Evolutionary conservation across 2,888 invertebrate species (phyloP).

Genomic region (Noctua janthe): DNA sequence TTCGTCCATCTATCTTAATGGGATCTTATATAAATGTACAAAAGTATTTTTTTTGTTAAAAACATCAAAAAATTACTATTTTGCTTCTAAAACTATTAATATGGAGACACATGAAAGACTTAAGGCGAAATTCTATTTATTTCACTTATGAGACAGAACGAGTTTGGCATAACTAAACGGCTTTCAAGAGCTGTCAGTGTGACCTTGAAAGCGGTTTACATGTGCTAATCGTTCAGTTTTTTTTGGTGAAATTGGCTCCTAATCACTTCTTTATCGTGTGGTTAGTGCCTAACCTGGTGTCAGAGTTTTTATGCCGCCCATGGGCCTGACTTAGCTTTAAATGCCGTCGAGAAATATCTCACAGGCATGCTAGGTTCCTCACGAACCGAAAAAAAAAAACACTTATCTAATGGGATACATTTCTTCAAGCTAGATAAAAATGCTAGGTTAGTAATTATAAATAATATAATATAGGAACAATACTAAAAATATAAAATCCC

Average conservation of each 20-base stretch:
- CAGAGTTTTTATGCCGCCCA: no score
- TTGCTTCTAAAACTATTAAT: neutral
- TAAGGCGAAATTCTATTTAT: neutral
- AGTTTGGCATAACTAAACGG: neutral
- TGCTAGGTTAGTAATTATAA: neutral
- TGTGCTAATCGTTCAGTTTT: neutral
- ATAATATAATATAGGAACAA: neutral
- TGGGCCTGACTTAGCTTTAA: no score
- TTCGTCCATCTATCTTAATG: no score
- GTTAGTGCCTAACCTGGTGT: no score
- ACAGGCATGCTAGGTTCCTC: no score
- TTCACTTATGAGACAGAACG: neutral
- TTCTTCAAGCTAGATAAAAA: neutral
- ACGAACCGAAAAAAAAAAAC: no score
- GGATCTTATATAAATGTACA: no score
- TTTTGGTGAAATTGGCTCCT: neutral
- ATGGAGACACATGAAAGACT: neutral
- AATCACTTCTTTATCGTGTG: neutral
- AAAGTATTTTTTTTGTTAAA: neutral
- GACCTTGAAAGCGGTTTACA: neutral
- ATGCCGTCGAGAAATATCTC: no score
- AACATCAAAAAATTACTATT: neutral
- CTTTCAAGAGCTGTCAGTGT: neutral
- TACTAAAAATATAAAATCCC: slow-evolving; percentile 49
- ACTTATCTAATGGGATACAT: neutral